Evolutionary conservation across 2,888 invertebrate genomes (phyloP).

Genomic region (Troides helena): DNA sequence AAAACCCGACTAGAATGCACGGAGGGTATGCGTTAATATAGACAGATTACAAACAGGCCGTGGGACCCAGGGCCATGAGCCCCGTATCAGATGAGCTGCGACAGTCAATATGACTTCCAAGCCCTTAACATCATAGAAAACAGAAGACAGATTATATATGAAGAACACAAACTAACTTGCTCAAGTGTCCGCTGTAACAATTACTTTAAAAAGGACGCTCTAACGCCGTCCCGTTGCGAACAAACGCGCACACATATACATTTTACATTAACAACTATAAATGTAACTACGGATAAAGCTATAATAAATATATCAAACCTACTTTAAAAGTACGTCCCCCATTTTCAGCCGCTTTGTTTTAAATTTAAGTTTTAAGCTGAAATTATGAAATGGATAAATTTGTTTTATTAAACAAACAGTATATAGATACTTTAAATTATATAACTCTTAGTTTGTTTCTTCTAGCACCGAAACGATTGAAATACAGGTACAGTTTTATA

Average conservation of each 20-base stretch:
- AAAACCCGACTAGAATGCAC: conserved; percentile 26
- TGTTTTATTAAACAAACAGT: conserved; percentile 5
- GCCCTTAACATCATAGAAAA: too few species aligned
- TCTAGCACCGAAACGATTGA: conserved; percentile 19
- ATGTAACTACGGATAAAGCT: conserved; percentile 19
- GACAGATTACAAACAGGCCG: not conserved
- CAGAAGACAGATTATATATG: not conserved
- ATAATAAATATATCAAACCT: conserved; percentile 15
- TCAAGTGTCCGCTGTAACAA: conserved; percentile 1
- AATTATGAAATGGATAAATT: conserved; percentile 7
- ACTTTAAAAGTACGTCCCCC: conserved; percentile 29
- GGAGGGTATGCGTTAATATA: conserved; percentile 35
- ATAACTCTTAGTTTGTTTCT: conserved; percentile 5
- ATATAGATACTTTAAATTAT: conserved; percentile 14
- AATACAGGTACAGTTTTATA: conserved; percentile 1
- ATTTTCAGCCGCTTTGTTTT: conserved; percentile 23
- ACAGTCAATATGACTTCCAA: too few species aligned
- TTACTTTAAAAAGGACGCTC: conserved; percentile 35
- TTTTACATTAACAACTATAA: conserved; percentile 11
- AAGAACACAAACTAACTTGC: too few species aligned
- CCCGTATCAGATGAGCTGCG: too few species aligned
- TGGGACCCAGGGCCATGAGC: too few species aligned
- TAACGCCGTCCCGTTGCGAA: conserved; percentile 41
- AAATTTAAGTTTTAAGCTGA: conserved; percentile 6
- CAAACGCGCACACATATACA: conserved; percentile 29